phyloP scores from a whole-genome alignment of 2,797 vertebrate species.

The Kryptolebias ocellatus region DNA sequence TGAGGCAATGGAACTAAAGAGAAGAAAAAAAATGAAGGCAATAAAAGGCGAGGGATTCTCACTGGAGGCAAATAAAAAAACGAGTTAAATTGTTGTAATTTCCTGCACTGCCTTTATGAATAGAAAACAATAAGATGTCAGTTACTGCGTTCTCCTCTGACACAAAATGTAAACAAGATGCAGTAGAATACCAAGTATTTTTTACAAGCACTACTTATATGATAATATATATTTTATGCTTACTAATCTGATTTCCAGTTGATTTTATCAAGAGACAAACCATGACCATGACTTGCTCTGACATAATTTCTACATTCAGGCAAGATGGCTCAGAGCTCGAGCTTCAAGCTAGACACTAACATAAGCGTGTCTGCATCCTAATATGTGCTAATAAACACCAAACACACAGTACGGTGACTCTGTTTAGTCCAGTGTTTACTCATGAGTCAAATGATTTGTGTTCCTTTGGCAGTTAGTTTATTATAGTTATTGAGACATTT shows the following conservation, averaged over 20 bases:
- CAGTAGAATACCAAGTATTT: not conserved
- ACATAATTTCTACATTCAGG: too few species aligned
- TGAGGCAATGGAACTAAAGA: not conserved
- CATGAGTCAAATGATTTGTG: not conserved
- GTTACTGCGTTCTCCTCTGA: slow-evolving; percentile 4
- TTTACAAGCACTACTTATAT: too few species aligned
- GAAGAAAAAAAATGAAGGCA: not conserved
- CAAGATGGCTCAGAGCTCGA: too few species aligned
- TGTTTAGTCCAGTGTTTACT: not conserved
- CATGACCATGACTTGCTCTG: too few species aligned
- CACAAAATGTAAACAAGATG: not conserved
- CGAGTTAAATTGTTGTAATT: not conserved
- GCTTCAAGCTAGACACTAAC: not conserved
- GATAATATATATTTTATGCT: too few species aligned
- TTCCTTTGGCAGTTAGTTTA: not conserved
- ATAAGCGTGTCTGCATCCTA: not conserved
- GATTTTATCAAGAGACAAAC: slow-evolving; percentile 8
- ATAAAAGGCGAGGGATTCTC: slow-evolving; percentile 16
- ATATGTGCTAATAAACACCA: slow-evolving; percentile 3
- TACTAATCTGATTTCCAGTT: slow-evolving; percentile 3
- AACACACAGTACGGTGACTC: not conserved
- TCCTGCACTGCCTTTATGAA: not conserved
- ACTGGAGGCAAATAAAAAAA: not conserved
- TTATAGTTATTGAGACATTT: too few species aligned
- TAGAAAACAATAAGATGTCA: slow-evolving; percentile 7